These are phyloP conservation scores for Helicoverpa assulta DNA, from an alignment of 2,888 invertebrate species.

Conservation along the genomic window DNA sequence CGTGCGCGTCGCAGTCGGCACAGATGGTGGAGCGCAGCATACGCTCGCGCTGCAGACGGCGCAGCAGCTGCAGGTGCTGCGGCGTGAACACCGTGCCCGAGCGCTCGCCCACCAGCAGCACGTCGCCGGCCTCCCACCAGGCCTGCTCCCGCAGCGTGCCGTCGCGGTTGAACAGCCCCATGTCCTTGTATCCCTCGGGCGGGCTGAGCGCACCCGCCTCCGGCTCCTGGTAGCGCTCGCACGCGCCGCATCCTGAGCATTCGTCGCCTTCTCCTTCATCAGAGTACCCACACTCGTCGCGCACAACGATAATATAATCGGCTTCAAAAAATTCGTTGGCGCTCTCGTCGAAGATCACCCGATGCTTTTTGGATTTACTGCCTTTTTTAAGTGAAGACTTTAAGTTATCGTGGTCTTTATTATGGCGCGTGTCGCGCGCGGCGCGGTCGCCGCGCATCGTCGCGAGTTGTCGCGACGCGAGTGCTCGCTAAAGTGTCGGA, in stretches of 20 bases:
- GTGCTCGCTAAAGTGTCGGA: conserved; percentile 76
- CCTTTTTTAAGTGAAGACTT: conserved; percentile 95
- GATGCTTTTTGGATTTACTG: conserved; percentile 92
- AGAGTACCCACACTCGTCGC: conserved; percentile 95
- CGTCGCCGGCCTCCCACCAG: conserved; percentile 90
- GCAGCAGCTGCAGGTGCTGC: conserved; percentile 92
- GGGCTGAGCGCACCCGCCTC: conserved; percentile 96
- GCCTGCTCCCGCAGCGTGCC: conserved; percentile 90
- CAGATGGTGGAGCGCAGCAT: conserved; percentile 89
- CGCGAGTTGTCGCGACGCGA: conserved; percentile 81
- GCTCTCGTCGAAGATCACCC: conserved; percentile 96
- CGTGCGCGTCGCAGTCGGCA: conserved; percentile 87
- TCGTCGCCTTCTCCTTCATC: conserved; percentile 95
- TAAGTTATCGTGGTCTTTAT: conserved; percentile 91
- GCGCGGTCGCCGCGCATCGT: conserved; percentile 89
- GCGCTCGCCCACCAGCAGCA: conserved; percentile 89
- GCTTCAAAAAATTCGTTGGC: conserved; percentile 97
- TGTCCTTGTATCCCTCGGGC: conserved; percentile 97
- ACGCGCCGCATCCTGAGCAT: conserved; percentile 90
- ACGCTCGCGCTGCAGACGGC: conserved; percentile 91
- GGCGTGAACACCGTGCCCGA: conserved; percentile 92
- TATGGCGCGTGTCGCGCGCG: conserved; percentile 89
- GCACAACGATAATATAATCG: conserved; percentile 97
- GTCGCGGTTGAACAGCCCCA: conserved; percentile 91
- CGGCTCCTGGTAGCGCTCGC: conserved; percentile 92